Evolutionary conservation across 1,140 invertebrate species (phyloP), one percentile per base, ranked within the genome.

Genomic region (Psilanteris sp.): DNA sequence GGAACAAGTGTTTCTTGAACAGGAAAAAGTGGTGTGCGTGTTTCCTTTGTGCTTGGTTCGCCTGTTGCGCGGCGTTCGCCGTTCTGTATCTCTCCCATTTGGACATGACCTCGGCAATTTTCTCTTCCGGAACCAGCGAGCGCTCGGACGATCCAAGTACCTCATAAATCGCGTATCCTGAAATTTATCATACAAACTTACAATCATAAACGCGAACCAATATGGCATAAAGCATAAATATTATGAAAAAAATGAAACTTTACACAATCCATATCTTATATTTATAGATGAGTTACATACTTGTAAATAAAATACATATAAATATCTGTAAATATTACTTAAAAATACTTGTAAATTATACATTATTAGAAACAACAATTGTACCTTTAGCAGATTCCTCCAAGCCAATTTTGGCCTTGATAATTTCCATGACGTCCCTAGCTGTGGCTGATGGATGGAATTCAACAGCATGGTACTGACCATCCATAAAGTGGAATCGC

Each of bases 371-470:
- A n/a, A n/a, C n/a, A n/a, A n/a, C n/a, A n/a, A 22, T 20, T n/a
- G 2, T 61, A 81, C 79, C 92, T 89, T 92, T 94, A 7, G 96
- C 95, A 74, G 92, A 91, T 43, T 95, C 93, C 66, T 93, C 92
- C 6, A 99, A 91, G 4, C 96, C 97, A 80, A 98, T 96, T 89
- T 97, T 98, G 24, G 93, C 92, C 71, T 96, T 93, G n/a, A 98
- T 93, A 74, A 96, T 93, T 82, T 95, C 92, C 79, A 97, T 93
- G 1, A 98, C 93, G 79, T 98, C 96, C 74, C 92, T 92, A n/a
- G 96, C 94, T 0, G 96, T 97, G 7, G 96, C 95, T 14, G 96
- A 96, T 0, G 96, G 96, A 87, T 98, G 95, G 89, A 98, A 98
- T 86, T 98, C 96, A 1, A 98, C 93, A 0, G 96, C 95, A 82